These are phyloP conservation scores for Eulemur rufifrons DNA, from an alignment of 2,113 vertebrate genomes.

Conservation along the genomic window DNA sequence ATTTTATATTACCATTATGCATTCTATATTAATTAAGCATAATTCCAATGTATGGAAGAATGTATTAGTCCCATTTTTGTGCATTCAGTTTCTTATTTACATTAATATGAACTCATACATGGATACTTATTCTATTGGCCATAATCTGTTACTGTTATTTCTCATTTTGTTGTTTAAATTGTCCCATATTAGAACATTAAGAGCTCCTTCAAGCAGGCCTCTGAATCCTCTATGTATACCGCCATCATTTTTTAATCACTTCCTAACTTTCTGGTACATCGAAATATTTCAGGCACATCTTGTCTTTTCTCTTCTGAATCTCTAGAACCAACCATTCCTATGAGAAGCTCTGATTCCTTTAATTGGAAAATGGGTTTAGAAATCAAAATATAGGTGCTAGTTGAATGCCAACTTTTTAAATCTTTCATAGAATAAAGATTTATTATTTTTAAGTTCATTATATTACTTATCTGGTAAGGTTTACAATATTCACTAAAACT, in stretches of 20 bases:
- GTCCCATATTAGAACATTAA: background rate
- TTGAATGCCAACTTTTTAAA: background rate
- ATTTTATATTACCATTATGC: background rate
- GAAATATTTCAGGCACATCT: background rate
- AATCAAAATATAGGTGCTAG: background rate
- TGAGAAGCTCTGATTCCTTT: background rate
- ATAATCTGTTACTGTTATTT: background rate
- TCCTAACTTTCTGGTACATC: background rate
- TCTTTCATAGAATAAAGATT: background rate
- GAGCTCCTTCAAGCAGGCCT: background rate
- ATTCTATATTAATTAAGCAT: background rate
- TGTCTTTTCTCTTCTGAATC: background rate
- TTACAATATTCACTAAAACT: background rate
- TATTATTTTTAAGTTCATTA: background rate
- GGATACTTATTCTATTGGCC: background rate
- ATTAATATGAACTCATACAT: background rate
- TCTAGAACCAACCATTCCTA: background rate
- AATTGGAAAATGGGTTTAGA: background rate
- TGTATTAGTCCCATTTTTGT: background rate
- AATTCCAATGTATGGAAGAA: background rate
- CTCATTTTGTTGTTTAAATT: conserved; percentile 13
- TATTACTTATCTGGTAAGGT: background rate
- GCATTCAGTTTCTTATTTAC: background rate
- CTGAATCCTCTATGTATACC: background rate
- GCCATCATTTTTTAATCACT: background rate